Evolutionary conservation across 2,797 vertebrate species (phyloP).

Genomic region (Glossophaga mutica): DNA sequence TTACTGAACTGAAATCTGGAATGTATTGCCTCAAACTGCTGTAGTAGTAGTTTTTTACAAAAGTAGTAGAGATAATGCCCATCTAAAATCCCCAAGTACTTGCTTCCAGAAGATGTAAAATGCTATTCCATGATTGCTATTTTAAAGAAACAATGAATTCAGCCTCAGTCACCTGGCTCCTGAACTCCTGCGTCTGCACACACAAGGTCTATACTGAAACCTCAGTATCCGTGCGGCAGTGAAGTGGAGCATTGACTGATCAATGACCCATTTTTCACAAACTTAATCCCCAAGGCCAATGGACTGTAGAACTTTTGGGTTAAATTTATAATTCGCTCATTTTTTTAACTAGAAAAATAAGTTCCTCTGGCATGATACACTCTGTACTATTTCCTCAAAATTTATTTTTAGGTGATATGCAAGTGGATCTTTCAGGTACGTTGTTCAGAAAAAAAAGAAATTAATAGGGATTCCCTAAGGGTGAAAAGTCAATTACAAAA

Average conservation of each 20-base stretch:
- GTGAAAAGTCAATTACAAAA: background rate
- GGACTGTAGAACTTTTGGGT: background rate
- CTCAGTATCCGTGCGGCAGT: background rate
- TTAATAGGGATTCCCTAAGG: background rate
- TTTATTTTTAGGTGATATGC: conserved; percentile 2
- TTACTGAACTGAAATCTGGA: background rate
- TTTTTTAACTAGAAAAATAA: background rate
- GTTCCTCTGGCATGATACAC: background rate
- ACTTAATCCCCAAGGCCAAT: background rate
- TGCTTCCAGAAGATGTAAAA: background rate
- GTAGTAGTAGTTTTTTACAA: background rate
- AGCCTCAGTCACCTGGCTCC: background rate
- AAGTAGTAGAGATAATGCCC: background rate
- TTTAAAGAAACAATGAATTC: background rate
- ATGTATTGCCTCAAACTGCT: background rate
- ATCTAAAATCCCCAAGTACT: background rate
- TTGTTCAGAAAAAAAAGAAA: conserved; percentile 13
- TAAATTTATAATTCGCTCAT: background rate
- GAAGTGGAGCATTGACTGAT: background rate
- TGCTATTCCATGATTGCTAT: background rate
- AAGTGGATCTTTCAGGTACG: background rate
- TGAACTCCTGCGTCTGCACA: background rate
- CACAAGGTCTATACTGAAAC: background rate
- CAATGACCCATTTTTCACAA: background rate
- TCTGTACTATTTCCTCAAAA: background rate